phyloP scores from a whole-genome alignment of 2,113 vertebrate species.

The Dolichallabes microphthalmus region DNA sequence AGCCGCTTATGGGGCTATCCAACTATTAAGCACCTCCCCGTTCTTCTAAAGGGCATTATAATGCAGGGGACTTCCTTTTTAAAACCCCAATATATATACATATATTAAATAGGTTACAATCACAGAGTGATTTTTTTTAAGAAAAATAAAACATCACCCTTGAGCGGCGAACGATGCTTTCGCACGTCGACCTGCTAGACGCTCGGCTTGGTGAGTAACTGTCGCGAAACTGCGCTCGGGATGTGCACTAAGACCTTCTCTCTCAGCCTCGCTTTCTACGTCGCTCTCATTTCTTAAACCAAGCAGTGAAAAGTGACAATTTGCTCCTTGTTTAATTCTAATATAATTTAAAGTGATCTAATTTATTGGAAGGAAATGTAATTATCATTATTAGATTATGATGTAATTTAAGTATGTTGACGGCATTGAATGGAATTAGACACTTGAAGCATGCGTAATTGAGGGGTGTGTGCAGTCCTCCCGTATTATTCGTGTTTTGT shows the following conservation, averaged over 20 bases:
- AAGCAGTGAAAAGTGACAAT: constrained; percentile 87
- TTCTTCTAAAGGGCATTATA: constrained; percentile 98
- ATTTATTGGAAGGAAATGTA: constrained; percentile 87
- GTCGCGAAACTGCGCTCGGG: constrained; percentile 74
- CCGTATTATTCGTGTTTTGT: not conserved
- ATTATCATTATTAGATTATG: constrained; percentile 90
- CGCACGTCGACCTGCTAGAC: constrained; percentile 99
- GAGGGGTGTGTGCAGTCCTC: constrained; percentile 26
- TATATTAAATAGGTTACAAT: constrained; percentile 94
- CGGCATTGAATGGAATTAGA: constrained; percentile 65
- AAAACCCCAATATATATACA: constrained; percentile 81
- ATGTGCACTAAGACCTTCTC: constrained; percentile 75
- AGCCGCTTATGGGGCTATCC: constrained; percentile 89
- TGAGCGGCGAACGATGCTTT: constrained; percentile 98
- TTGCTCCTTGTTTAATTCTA: constrained; percentile 89
- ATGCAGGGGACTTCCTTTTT: constrained; percentile 97
- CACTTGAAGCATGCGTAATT: constrained; percentile 60
- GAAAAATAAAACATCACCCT: constrained; percentile 77
- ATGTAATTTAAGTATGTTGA: constrained; percentile 83
- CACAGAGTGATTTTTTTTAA: constrained; percentile 82
- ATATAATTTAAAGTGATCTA: constrained; percentile 87
- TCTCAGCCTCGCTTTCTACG: not conserved
- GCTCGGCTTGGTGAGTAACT: constrained; percentile 97
- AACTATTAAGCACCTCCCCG: constrained; percentile 97
- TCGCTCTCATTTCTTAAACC: constrained; percentile 59